Conservation (phyloP, 2,888 invertebrate genomes). For the Dascillus cervinus region DNA sequence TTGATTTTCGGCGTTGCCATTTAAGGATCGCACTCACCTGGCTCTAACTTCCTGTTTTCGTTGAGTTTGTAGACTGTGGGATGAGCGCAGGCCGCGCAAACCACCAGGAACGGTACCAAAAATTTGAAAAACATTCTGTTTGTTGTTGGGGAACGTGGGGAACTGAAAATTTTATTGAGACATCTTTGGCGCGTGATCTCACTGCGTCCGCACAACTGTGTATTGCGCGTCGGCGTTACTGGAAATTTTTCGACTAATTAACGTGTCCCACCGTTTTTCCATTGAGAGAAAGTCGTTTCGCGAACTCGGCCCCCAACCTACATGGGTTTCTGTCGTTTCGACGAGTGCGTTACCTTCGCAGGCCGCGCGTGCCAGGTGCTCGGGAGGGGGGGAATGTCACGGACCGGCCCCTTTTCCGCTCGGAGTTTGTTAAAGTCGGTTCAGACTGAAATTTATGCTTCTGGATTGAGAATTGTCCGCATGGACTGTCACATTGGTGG, state of each 20-base stretch:
- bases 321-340: slow-evolving; percentile 4
- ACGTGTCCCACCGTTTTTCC: slow-evolving; percentile 10
- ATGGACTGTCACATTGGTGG: too few species aligned
- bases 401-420: too few species aligned
- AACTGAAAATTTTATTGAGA: too few species aligned
- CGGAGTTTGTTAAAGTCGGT: too few species aligned
- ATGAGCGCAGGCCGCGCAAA: slow-evolving; percentile 54
- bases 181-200: too few species aligned
- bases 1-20: too few species aligned
- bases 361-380: too few species aligned
- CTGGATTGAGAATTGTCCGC: too few species aligned
- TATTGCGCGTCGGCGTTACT: slow-evolving; percentile 3
- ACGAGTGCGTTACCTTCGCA: too few species aligned
- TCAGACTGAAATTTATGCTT: too few species aligned
- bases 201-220: slow-evolving; percentile 6
- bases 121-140: slow-evolving; percentile 7
- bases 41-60: slow-evolving; percentile 45
- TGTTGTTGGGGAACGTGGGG: neutral
- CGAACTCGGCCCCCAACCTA: slow-evolving; percentile 16
- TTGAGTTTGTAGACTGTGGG: slow-evolving; percentile 47
- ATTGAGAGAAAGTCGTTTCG: slow-evolving; percentile 18
- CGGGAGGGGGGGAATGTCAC: too few species aligned
- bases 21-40: too few species aligned
- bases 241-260: slow-evolving; percentile 3
- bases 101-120: slow-evolving; percentile 57